Evolutionary conservation across 2,113 vertebrate species (phyloP), one percentile per base, ranked within the genome.

Genomic region (Setophaga petechia): DNA sequence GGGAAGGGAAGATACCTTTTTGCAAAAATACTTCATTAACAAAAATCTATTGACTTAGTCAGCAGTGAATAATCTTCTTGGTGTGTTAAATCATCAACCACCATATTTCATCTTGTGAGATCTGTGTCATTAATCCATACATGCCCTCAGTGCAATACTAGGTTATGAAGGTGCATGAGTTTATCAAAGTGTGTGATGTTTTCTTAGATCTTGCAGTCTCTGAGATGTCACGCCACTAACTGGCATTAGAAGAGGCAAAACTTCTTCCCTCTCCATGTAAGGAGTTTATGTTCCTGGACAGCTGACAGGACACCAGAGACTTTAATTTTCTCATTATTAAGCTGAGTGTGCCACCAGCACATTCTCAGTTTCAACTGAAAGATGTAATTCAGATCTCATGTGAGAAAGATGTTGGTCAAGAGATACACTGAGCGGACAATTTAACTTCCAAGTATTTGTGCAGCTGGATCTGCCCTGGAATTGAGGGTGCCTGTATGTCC

Each of bases 401-500:
- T 49, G 71, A 57, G 83, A 25, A 92, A 72, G 19, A 11, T 21
- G 10, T 68, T 76, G 10, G 16, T 94, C 10, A 41, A 87, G 25
- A 54, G 22, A 20, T 54, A 43, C 39, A 46, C 12, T 2, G 4
- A 77, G n/a, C 21, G 52, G n/a, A n/a, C 19, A 62, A 12, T 52
- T 82, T 69, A n/a, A 57, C 20, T 65, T 81, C 11, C 37, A n/a
- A 16, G 16, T 33, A 20, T 31, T 84, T 68, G 25, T 68, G 58
- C 31, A 55, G 28, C 35, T 84, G 69, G 65, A 58, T 61, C 37
- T 30, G 31, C 78, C 31, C 1, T 51, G 43, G 39, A 72, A 51
- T 31, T 0, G 0, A 74, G 43, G 43, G 15, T 1, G 1, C 11
- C n/a, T 19, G 9, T 37, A 19, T 2, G 1, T 58, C 14, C 31